Evolutionary conservation across 2,888 invertebrate genomes (phyloP).

Genomic region (Leptinotarsa tumamoca): DNA sequence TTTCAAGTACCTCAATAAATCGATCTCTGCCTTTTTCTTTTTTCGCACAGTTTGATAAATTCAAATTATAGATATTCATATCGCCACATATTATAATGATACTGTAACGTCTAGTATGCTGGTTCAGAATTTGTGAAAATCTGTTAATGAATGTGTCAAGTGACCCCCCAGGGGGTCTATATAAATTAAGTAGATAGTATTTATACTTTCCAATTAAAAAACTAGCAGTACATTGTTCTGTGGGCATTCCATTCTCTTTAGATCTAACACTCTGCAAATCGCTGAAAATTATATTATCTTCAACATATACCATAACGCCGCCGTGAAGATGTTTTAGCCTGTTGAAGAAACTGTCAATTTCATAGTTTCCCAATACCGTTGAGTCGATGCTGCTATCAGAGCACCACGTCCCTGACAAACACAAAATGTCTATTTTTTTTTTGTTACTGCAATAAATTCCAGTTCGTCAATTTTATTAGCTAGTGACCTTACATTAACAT

Average conservation of each 20-base stretch:
- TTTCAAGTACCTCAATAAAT: neutral
- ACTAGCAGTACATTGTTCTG: neutral
- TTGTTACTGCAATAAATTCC: neutral
- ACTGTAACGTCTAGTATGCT: neutral
- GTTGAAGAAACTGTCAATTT: neutral
- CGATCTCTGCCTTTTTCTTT: neutral
- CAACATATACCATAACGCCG: neutral
- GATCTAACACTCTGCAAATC: neutral
- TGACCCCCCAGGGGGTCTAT: neutral
- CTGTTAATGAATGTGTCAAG: neutral
- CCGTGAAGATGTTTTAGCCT: neutral
- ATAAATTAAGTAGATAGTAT: neutral
- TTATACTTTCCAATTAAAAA: neutral
- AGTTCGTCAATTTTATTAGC: neutral
- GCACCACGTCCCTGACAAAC: slow-evolving; percentile 2
- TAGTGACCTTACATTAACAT: neutral
- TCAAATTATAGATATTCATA: neutral
- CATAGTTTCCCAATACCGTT: slow-evolving; percentile 5
- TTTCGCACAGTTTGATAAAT: neutral
- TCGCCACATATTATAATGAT: neutral
- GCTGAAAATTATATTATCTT: neutral
- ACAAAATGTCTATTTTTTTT: neutral
- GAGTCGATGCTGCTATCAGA: neutral
- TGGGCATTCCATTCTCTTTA: neutral
- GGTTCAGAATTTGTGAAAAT: neutral